phyloP scores from a whole-genome alignment of 2,113 vertebrate genomes.

The Gymnogyps californianus region DNA sequence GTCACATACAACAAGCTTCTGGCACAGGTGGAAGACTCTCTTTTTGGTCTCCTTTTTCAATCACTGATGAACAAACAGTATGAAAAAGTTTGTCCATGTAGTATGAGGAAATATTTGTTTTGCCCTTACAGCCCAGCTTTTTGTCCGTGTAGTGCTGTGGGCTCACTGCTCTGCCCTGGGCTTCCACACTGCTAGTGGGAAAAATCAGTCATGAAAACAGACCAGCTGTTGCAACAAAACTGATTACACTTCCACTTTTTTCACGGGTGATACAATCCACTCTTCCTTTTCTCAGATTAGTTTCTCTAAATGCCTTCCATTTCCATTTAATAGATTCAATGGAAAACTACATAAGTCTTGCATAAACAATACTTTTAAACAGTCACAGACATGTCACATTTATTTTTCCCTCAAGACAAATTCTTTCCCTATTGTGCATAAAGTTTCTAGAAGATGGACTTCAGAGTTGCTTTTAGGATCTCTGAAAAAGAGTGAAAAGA shows the following conservation, averaged over 20 bases:
- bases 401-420: neutral
- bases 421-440: neutral
- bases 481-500: neutral
- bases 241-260: neutral
- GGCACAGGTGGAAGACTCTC: neutral
- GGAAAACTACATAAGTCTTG: neutral
- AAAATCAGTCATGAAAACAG: neutral
- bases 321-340: neutral
- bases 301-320: conserved; percentile 7
- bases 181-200: neutral
- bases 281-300: neutral
- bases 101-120: neutral
- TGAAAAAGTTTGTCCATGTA: neutral
- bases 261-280: neutral
- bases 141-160: neutral
- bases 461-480: neutral
- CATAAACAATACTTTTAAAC: conserved; percentile 3
- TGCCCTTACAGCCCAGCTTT: neutral
- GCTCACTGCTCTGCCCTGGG: neutral
- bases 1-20: neutral
- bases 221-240: neutral
- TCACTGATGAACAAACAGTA: neutral
- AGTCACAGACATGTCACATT: neutral
- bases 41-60: neutral
- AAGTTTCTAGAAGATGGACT: neutral